Evolutionary conservation across 1,140 invertebrate species (phyloP).

Genomic region (Caenorhabditis inopinata): DNA sequence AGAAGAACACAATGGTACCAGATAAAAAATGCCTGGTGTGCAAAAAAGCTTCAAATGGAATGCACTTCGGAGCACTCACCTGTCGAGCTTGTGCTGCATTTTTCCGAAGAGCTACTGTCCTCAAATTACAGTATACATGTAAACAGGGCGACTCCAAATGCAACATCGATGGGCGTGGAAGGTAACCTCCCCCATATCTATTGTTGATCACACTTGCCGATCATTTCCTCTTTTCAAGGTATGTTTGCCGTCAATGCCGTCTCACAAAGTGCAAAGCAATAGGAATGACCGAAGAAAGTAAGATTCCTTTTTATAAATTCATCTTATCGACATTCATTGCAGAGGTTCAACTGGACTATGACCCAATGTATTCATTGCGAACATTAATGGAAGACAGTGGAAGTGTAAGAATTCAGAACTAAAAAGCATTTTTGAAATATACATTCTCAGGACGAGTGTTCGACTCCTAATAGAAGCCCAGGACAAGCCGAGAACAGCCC

Average conservation of each 20-base stretch:
- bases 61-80: constrained; percentile 92
- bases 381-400: constrained; percentile 8
- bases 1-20: neutral
- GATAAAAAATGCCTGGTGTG: constrained; percentile 81
- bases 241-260: constrained; percentile 14
- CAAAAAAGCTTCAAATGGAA: constrained; percentile 91
- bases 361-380: constrained; percentile 7
- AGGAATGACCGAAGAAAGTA: constrained; percentile 18
- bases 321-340: too few relatives aligned
- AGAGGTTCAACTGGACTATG: constrained; percentile 24
- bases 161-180: constrained; percentile 26
- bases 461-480: neutral
- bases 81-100: constrained; percentile 98
- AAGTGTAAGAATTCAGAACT: neutral
- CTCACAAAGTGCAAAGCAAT: constrained; percentile 22
- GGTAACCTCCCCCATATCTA: neutral
- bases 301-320: neutral
- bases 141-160: neutral
- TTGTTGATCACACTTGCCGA: too few relatives aligned
- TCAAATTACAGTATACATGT: constrained; percentile 96
- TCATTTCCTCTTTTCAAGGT: neutral
- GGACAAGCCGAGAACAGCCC: neutral
- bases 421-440: neutral
- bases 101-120: constrained; percentile 72
- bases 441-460: neutral